Evolutionary conservation across 2,888 invertebrate genomes (phyloP).

Genomic region (Dicyrtoma fusca): DNA sequence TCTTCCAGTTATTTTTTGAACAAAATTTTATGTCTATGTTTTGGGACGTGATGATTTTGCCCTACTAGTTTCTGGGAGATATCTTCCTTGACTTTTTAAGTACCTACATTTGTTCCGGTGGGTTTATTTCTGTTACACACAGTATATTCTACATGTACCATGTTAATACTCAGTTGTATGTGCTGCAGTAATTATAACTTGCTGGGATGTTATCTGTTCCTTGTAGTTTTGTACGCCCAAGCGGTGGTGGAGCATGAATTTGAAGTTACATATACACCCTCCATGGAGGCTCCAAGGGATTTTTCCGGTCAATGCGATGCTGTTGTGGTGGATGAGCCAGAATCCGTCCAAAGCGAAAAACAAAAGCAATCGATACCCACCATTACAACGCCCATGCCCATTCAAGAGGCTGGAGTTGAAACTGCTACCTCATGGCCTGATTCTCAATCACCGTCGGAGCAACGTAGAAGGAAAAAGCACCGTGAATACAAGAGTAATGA

Average conservation of each 20-base stretch:
- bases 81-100: too few species aligned
- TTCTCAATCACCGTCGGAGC: neutral
- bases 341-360: neutral
- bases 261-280: slow-evolving; percentile 53
- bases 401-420: neutral
- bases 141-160: neutral
- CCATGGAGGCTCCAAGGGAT: slow-evolving; percentile 45
- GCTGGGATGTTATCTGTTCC: too few species aligned
- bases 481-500: neutral
- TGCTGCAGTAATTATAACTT: too few species aligned
- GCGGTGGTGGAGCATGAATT: slow-evolving; percentile 54
- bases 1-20: too few species aligned
- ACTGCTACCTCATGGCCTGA: neutral
- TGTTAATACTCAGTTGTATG: too few species aligned
- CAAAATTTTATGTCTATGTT: too few species aligned
- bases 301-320: slow-evolving; percentile 23
- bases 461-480: neutral
- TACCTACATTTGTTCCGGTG: too few species aligned
- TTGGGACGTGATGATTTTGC: too few species aligned
- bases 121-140: neutral
- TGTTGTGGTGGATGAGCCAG: neutral
- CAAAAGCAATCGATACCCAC: neutral
- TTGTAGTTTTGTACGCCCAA: slow-evolving; percentile 54
- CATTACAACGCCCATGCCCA: neutral
- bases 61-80: too few species aligned